Evolutionary conservation across 2,797 vertebrate species (phyloP).

Genomic region (Picus viridis): DNA sequence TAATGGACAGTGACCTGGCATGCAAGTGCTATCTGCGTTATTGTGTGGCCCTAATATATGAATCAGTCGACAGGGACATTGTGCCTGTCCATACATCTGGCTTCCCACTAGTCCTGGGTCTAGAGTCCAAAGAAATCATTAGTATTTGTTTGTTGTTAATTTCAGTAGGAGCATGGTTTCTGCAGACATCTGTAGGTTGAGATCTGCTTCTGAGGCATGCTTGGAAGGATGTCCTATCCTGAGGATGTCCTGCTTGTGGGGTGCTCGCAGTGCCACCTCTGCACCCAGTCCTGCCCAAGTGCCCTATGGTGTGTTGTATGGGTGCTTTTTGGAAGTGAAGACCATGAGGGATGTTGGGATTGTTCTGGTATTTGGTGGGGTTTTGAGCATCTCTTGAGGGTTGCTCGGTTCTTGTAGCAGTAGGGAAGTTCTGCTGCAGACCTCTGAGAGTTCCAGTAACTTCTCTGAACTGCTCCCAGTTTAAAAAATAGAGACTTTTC

Average conservation of each 20-base stretch:
- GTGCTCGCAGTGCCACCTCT: neutral
- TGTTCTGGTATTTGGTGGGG: neutral
- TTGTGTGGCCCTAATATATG: rapidly evolving
- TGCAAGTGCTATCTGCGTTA: rapidly evolving
- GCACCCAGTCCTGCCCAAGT: rapidly evolving
- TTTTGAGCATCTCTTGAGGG: neutral
- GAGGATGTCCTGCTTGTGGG: rapidly evolving
- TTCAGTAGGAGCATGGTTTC: neutral
- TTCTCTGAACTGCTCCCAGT: neutral
- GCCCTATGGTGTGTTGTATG: rapidly evolving
- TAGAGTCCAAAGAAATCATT: neutral
- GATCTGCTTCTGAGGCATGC: rapidly evolving
- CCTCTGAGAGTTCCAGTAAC: neutral
- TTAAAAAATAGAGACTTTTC: neutral
- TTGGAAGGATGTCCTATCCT: neutral
- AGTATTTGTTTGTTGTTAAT: neutral
- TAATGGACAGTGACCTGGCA: neutral
- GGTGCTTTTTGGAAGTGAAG: neutral
- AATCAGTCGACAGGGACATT: neutral
- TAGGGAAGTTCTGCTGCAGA: neutral
- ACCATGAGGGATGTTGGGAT: neutral
- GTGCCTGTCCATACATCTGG: rapidly evolving
- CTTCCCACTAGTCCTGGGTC: neutral
- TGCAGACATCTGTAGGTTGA: neutral
- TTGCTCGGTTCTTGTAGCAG: rapidly evolving